Base-by-base conservation (phyloP, 2,888 invertebrate species). In the Caradrina kadenii region DNA sequence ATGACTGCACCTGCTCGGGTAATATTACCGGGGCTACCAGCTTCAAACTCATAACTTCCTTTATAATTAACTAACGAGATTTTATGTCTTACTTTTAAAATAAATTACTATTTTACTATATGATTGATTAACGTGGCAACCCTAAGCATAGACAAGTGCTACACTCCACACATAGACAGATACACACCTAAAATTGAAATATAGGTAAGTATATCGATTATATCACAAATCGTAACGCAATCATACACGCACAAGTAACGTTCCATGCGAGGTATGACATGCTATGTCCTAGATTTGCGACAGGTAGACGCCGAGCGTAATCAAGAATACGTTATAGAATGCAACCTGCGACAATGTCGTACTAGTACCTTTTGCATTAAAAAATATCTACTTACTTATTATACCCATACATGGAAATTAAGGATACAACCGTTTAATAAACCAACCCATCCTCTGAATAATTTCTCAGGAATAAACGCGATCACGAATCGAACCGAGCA, bases 221-320 rank as follows among this genome's bases (percentile, higher is more conserved):
- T 93, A 93, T 93, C 92, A 93, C 89, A 91, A 92, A 92, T 90
- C 83, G 89, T 92, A 93, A 92, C 91, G 94, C 93, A 94, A 93
- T 91, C 88, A 90, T 88, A 90, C 88, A 90, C 88, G 89, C 88
- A 88, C 88, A 86, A 83, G 74, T 89, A 89, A 87, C 92, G 92
- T 92, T 92, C 91, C 90, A 90, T 90, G 88, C 91, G 90, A 92
- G 91, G 90, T 92, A 93, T 92, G 93, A 92, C 93, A 93, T 90
- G 92, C 89, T 90, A 93, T 94, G 95, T 93, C 94, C 95, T 93
- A 95, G 93, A 92, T 95, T 93, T 90, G 91, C 90, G 91, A 90
- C 93, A 90, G 90, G 91, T 91, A 92, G 90, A 89, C 91, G 90
- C 90, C 88, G 78, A 88, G 83, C 86, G 87, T 89, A 91, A 89